phyloP scores from a whole-genome alignment of 30 jellyfish, hydroid and myxozoan species.

The Aurelia aurita region DNA sequence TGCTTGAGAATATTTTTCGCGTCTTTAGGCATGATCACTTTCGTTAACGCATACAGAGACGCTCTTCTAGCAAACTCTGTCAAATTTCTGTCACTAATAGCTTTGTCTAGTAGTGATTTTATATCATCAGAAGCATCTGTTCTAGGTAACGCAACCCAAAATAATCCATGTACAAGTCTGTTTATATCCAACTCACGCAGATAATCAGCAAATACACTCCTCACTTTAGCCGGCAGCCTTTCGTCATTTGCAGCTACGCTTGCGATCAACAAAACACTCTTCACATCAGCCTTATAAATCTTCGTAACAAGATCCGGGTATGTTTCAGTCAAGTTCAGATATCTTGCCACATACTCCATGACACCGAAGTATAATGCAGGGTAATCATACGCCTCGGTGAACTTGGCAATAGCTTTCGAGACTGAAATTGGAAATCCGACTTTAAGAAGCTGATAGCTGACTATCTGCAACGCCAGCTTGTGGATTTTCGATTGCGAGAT shows the following conservation, averaged over 20 bases:
- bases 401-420: neutral
- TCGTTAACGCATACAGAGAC: no score
- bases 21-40: no score
- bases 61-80: no score
- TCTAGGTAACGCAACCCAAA: no score
- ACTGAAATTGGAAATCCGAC: constrained; percentile 21
- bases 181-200: no score
- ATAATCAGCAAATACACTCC: neutral
- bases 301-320: constrained; percentile 7
- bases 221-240: neutral
- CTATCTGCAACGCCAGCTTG: neutral
- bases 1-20: neutral
- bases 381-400: neutral
- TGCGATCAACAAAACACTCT: constrained; percentile 25
- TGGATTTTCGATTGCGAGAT: neutral
- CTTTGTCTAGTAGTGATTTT: no score
- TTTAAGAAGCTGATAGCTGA: neutral
- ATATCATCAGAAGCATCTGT: no score
- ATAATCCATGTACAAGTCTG: no score
- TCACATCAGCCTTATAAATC: constrained; percentile 10
- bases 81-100: no score
- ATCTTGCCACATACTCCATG: neutral
- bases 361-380: constrained; percentile 13
- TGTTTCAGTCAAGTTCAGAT: neutral
- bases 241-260: neutral